phyloP scores from a whole-genome alignment of 2,797 vertebrate species.

The Pangasius macronema region DNA sequence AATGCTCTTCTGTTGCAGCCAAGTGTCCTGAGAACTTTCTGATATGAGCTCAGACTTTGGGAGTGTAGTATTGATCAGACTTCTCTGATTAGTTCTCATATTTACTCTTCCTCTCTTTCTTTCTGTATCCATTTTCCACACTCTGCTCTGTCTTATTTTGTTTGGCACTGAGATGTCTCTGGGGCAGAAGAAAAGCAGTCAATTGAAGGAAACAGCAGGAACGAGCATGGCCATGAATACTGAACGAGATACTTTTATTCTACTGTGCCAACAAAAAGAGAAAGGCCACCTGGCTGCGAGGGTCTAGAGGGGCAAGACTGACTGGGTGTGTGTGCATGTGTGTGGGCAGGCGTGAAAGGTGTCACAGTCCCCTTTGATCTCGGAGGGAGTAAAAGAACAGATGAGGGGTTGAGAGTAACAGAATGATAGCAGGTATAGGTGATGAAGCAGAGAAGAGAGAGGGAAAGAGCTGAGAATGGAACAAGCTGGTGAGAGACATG shows the following conservation, averaged over 20 bases:
- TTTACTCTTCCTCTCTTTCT: neutral
- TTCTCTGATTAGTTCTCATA: conserved; percentile 27
- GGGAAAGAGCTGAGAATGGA: neutral
- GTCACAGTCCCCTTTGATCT: conserved; percentile 29
- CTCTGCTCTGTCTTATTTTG: conserved; percentile 4
- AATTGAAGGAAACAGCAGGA: conserved; percentile 25
- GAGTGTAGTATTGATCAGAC: conserved; percentile 8
- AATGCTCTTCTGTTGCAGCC: neutral
- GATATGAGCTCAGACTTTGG: neutral
- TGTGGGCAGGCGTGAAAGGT: conserved; percentile 44
- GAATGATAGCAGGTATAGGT: conserved; percentile 21
- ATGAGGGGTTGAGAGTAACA: conserved; percentile 14
- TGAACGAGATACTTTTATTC: conserved; percentile 19
- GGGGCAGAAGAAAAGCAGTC: conserved; percentile 18
- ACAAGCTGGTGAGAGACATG: conserved; percentile 16
- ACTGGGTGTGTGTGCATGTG: conserved; percentile 29
- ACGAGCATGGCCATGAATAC: conserved; percentile 33
- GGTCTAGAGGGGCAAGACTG: conserved; percentile 11
- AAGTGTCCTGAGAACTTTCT: neutral
- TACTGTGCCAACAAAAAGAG: conserved; percentile 11
- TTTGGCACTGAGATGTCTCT: conserved; percentile 1
- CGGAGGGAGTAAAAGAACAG: neutral
- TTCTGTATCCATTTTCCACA: conserved; percentile 9
- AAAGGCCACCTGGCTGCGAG: conserved; percentile 28
- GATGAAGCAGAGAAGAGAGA: conserved; percentile 3